phyloP scores from a whole-genome alignment of 1,140 invertebrate species.

The Theocolax elegans region DNA sequence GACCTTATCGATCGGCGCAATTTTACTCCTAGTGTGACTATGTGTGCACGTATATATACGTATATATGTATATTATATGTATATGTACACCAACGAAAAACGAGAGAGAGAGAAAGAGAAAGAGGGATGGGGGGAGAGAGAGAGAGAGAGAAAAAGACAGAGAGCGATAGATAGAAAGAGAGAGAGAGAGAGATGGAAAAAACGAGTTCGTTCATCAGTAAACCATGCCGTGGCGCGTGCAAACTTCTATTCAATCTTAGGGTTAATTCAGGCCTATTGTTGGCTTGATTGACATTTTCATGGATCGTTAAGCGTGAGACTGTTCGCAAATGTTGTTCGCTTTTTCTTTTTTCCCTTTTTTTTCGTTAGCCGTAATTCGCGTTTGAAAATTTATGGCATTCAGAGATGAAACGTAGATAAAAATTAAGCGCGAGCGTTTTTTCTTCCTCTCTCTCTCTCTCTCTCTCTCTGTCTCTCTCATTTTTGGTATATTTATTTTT shows the following conservation, averaged over 20 bases:
- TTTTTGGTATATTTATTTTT: too few relatives aligned
- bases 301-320: constrained; percentile 40
- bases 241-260: constrained; percentile 42
- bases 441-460: too few relatives aligned
- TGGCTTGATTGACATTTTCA: constrained; percentile 44
- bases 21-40: constrained; percentile 40
- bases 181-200: background rate
- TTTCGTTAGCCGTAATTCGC: constrained; percentile 17
- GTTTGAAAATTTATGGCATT: constrained; percentile 31
- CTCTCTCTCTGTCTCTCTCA: too few relatives aligned
- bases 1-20: constrained; percentile 50
- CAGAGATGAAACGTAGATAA: constrained; percentile 17
- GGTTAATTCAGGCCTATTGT: constrained; percentile 41
- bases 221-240: constrained; percentile 26
- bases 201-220: constrained; percentile 40
- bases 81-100: constrained; percentile 38
- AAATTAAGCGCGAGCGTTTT: too few relatives aligned
- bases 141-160: constrained; percentile 1
- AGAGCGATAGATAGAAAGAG: background rate
- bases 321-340: constrained; percentile 29
- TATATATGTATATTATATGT: background rate
- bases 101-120: constrained; percentile 31
- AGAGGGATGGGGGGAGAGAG: background rate
- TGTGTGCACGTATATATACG: constrained; percentile 1
- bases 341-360: constrained; percentile 20